These are phyloP conservation scores for Centropus unirufus DNA, from an alignment of 2,113 vertebrate genomes.

Conservation along the genomic window DNA sequence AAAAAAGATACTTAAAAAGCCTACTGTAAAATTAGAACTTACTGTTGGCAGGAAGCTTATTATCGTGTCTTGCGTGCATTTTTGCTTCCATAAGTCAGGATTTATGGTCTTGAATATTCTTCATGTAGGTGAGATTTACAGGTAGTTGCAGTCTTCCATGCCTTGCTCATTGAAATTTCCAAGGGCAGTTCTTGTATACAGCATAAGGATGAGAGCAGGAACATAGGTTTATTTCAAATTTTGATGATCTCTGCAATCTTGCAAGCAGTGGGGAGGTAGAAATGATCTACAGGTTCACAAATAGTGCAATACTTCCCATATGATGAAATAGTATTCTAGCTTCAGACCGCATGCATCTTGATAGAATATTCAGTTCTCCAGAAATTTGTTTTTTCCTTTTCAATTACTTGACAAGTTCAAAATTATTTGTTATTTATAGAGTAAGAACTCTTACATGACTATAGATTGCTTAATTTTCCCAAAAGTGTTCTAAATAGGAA, in stretches of 20 bases:
- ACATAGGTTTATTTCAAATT: not conserved
- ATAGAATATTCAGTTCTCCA: not conserved
- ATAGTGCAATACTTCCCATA: not conserved
- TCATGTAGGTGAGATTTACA: not conserved
- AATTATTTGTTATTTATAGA: not conserved
- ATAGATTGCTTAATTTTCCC: not conserved
- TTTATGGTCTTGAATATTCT: not conserved
- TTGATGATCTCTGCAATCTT: not conserved
- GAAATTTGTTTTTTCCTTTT: not conserved
- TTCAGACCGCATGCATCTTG: not conserved
- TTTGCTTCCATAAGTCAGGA: not conserved
- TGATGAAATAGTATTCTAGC: not conserved
- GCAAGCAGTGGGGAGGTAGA: not conserved
- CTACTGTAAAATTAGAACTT: not conserved
- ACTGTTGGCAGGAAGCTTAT: not conserved
- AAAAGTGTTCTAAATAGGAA: not conserved
- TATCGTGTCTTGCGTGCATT: not conserved
- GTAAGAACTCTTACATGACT: not conserved
- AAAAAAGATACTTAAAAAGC: not conserved
- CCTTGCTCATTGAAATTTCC: not conserved
- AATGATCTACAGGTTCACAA: not conserved
- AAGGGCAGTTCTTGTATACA: not conserved
- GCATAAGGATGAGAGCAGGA: not conserved
- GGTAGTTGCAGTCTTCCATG: not conserved
- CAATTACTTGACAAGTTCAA: not conserved